Evolutionary conservation across 1,140 invertebrate genomes (phyloP).

Genomic region (Drosophila gunungcola): DNA sequence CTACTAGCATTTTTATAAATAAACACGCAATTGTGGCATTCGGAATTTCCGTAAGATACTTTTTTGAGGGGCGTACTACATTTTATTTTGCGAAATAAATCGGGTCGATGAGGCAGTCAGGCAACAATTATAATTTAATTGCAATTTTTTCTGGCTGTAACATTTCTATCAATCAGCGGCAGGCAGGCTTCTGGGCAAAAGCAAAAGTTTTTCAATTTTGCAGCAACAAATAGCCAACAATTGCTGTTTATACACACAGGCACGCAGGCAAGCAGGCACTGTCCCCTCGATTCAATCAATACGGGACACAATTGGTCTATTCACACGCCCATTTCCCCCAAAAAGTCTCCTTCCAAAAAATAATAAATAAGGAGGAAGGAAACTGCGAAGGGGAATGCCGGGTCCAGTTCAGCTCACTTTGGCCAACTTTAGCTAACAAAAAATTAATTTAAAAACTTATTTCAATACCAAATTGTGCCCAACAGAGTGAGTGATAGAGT

Average conservation of each 20-base stretch:
- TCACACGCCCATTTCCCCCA: constrained; percentile 75
- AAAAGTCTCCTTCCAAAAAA: not conserved
- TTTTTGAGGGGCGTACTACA: not conserved
- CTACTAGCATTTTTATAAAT: constrained; percentile 62
- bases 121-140: constrained; percentile 75
- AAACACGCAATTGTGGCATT: constrained; percentile 63
- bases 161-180: constrained; percentile 51
- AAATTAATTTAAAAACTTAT: constrained; percentile 83
- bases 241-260: constrained; percentile 62
- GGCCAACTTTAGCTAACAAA: constrained; percentile 75
- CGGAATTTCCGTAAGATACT: constrained; percentile 39
- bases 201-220: constrained; percentile 79
- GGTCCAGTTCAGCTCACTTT: constrained; percentile 45
- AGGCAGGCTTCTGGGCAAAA: constrained; percentile 31
- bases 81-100: constrained; percentile 5
- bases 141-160: constrained; percentile 32
- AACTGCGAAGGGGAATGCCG: not conserved
- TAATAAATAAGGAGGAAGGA: not conserved
- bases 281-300: constrained; percentile 72
- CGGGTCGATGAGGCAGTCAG: constrained; percentile 9
- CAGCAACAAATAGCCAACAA: constrained; percentile 80
- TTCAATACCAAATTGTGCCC: constrained; percentile 75
- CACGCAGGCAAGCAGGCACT: constrained; percentile 2
- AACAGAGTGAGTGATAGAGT: constrained; percentile 10
- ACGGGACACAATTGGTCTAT: constrained; percentile 78